These are phyloP conservation scores for Temnothorax longispinosus DNA, from an alignment of 1,140 invertebrate genomes.

Conservation along the genomic window DNA sequence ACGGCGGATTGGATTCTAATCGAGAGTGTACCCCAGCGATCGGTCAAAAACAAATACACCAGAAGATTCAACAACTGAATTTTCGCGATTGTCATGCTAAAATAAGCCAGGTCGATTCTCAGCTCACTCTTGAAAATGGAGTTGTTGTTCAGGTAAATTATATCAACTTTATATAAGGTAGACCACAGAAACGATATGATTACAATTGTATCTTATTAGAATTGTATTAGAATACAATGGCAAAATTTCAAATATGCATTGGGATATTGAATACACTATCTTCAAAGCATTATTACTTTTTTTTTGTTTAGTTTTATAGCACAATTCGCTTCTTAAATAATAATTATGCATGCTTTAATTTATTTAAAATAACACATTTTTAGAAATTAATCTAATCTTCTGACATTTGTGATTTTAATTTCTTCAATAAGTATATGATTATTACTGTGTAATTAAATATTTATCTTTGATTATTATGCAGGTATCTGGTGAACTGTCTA, in stretches of 20 bases:
- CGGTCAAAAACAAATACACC: conserved; percentile 97
- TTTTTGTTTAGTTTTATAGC: background rate
- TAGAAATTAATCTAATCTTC: background rate
- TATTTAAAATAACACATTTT: background rate
- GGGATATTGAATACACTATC: background rate
- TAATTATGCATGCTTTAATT: background rate
- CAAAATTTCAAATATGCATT: background rate
- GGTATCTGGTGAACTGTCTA: conserved; percentile 98
- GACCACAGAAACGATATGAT: background rate
- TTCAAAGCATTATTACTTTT: background rate
- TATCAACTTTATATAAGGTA: background rate
- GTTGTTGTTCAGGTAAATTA: conserved; percentile 95
- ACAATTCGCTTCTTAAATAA: background rate
- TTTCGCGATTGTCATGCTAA: conserved; percentile 99
- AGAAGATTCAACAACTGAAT: conserved; percentile 97
- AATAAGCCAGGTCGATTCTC: conserved; percentile 96
- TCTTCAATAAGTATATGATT: background rate
- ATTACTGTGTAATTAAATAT: background rate
- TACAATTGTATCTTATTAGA: background rate
- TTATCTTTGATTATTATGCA: conserved; percentile 73
- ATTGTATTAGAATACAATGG: background rate
- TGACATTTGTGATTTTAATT: background rate
- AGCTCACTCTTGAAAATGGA: conserved; percentile 96
- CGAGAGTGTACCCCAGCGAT: conserved; percentile 94
- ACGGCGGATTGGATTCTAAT: conserved; percentile 95